These are phyloP conservation scores for Myiothlypis chrysogaster DNA, from an alignment of 2,797 vertebrate species.

Conservation along the genomic window DNA sequence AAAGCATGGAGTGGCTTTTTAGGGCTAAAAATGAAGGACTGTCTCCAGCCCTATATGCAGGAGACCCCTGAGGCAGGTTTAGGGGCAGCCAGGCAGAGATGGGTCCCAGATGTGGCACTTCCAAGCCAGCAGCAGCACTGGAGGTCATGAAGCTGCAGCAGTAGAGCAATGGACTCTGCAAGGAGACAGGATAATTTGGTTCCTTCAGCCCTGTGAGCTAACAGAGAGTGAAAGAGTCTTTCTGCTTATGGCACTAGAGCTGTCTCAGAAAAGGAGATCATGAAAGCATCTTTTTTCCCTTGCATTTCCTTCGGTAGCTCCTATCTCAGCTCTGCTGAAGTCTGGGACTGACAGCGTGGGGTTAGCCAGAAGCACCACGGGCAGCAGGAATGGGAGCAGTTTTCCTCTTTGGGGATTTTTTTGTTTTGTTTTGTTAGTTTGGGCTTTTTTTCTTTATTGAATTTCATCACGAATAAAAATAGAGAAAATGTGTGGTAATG, in stretches of 20 bases:
- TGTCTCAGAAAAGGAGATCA: not conserved
- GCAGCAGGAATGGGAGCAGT: not conserved
- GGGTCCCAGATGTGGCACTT: not conserved
- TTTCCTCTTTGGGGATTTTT: not conserved
- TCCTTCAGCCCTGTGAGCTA: not conserved
- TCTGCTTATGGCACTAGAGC: not conserved
- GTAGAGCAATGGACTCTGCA: not conserved
- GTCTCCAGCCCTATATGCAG: not conserved
- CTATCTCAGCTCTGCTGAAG: not conserved
- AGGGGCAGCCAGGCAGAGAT: not conserved
- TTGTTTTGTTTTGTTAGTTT: not conserved
- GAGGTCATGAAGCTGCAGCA: rapidly evolving
- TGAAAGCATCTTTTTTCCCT: not conserved
- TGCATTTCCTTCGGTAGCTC: not conserved
- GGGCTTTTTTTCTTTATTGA: not conserved
- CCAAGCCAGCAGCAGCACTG: not conserved
- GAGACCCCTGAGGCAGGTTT: not conserved
- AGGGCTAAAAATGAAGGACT: not conserved
- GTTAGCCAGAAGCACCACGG: not conserved
- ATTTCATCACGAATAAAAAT: not conserved
- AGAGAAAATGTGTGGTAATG: not conserved
- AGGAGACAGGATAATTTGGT: not conserved
- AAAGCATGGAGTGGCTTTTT: not conserved
- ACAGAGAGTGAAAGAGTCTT: not conserved
- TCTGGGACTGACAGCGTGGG: not conserved